phyloP scores from a whole-genome alignment of 2,888 invertebrate species.

The Rhorus exstirpatorius region DNA sequence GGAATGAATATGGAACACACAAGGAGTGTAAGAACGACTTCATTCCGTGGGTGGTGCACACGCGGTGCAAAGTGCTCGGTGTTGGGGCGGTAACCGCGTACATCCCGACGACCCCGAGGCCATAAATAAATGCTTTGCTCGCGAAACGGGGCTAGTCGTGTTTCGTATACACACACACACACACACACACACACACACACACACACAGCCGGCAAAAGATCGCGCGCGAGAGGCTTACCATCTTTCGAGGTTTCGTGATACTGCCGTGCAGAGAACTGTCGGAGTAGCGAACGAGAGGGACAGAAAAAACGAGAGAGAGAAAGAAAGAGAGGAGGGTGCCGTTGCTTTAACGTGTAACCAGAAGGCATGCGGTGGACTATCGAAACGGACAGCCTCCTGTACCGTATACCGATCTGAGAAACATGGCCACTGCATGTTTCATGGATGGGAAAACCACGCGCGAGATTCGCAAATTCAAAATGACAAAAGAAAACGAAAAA shows the following conservation, averaged over 20 bases:
- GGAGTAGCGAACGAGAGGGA: too few species aligned
- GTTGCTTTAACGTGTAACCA: slow-evolving; percentile 76
- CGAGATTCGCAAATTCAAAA: slow-evolving; percentile 47
- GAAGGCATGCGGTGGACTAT: slow-evolving; percentile 84
- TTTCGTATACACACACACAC: slow-evolving; percentile 69
- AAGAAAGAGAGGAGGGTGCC: slow-evolving; percentile 24
- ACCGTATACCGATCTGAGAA: slow-evolving; percentile 75
- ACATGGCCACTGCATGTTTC: slow-evolving; percentile 82
- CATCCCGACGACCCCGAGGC: slow-evolving; percentile 84
- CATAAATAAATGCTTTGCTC: slow-evolving; percentile 85
- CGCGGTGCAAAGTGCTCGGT: slow-evolving; percentile 77
- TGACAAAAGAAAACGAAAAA: slow-evolving; percentile 15
- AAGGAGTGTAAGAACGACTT: slow-evolving; percentile 76
- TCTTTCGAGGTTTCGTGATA: slow-evolving; percentile 64
- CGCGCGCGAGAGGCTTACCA: slow-evolving; percentile 69
- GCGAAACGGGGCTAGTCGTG: slow-evolving; percentile 69
- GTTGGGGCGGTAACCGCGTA: slow-evolving; percentile 82
- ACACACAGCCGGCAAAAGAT: slow-evolving; percentile 80
- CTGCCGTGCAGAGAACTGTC: slow-evolving; percentile 36
- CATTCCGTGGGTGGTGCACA: slow-evolving; percentile 80
- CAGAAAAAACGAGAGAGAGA: slow-evolving; percentile 13
- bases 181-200: too few species aligned
- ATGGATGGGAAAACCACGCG: slow-evolving; percentile 64
- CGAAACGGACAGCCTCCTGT: slow-evolving; percentile 83
- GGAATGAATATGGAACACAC: slow-evolving; percentile 54